Evolutionary conservation across 2,888 invertebrate genomes (phyloP).

Genomic region (Gandaritis pyraliata): DNA sequence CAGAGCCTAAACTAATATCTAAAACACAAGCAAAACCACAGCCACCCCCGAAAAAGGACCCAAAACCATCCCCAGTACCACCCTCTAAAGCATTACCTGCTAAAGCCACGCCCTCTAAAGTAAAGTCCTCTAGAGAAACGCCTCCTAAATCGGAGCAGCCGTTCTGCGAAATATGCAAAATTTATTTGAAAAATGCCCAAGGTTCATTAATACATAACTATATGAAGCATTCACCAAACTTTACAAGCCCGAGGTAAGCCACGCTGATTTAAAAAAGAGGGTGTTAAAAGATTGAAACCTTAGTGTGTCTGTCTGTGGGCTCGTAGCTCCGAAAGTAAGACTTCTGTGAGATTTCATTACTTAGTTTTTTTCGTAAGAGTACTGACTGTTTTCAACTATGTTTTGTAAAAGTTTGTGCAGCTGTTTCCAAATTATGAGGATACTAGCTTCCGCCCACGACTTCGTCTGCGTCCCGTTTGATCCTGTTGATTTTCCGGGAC

Average conservation of each 20-base stretch:
- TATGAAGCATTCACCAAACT: slow-evolving; percentile 37
- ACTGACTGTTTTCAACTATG: too few species aligned
- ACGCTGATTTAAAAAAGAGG: too few species aligned
- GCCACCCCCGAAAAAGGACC: slow-evolving; percentile 5
- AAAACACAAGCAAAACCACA: slow-evolving; percentile 6
- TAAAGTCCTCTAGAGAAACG: not conserved
- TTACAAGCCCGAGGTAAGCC: slow-evolving; percentile 48
- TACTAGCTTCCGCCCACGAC: too few species aligned
- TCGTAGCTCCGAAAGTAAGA: too few species aligned
- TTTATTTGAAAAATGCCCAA: slow-evolving; percentile 28
- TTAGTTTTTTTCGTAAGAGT: too few species aligned
- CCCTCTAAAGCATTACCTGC: slow-evolving; percentile 1
- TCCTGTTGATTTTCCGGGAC: too few species aligned
- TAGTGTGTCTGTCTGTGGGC: too few species aligned
- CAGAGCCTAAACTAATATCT: not conserved
- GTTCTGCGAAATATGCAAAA: slow-evolving; percentile 39
- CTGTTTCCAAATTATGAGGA: too few species aligned
- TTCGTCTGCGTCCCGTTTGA: too few species aligned
- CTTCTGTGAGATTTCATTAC: too few species aligned
- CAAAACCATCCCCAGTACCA: slow-evolving; percentile 8
- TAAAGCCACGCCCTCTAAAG: slow-evolving; percentile 3
- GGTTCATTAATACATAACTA: slow-evolving; percentile 42
- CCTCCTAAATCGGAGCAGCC: not conserved
- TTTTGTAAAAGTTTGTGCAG: too few species aligned
- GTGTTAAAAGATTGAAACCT: too few species aligned